Evolutionary conservation across 2,797 vertebrate genomes (phyloP).

Genomic region (Cirrhinus mrigala): DNA sequence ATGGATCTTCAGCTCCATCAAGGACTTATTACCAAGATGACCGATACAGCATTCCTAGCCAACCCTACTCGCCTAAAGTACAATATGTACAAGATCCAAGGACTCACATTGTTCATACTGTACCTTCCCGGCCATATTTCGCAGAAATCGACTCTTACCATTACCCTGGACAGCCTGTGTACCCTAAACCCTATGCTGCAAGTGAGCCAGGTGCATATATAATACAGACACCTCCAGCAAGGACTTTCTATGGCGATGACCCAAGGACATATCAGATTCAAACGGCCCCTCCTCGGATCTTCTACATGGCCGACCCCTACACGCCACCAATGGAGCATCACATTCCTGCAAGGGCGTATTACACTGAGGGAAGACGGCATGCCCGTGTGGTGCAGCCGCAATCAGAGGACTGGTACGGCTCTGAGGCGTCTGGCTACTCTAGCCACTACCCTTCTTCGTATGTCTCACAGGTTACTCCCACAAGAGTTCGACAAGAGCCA

Average conservation of each 20-base stretch:
- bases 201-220: constrained; percentile 86
- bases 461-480: constrained; percentile 81
- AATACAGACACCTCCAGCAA: constrained; percentile 88
- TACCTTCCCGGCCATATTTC: constrained; percentile 80
- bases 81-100: constrained; percentile 83
- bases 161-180: constrained; percentile 74
- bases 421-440: constrained; percentile 82
- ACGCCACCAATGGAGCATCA: constrained; percentile 82
- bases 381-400: constrained; percentile 83
- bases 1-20: constrained; percentile 76
- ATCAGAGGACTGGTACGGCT: constrained; percentile 87
- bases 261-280: constrained; percentile 84
- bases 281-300: constrained; percentile 80
- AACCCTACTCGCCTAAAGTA: constrained; percentile 77
- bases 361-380: constrained; percentile 85
- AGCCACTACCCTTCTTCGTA: constrained; percentile 80
- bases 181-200: constrained; percentile 78
- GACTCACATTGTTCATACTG: constrained; percentile 78
- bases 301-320: constrained; percentile 81
- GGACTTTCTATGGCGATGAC: constrained; percentile 86
- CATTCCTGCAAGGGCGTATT: constrained; percentile 83
- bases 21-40: constrained; percentile 82
- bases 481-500: constrained; percentile 79
- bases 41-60: constrained; percentile 76
- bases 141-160: constrained; percentile 80